A percentile compares a stretch with the other conserved stretches of the same genome.
Evolutionary conservation across 2,113 vertebrate genomes (phyloP).

Genomic region (Echinops telfairi): DNA sequence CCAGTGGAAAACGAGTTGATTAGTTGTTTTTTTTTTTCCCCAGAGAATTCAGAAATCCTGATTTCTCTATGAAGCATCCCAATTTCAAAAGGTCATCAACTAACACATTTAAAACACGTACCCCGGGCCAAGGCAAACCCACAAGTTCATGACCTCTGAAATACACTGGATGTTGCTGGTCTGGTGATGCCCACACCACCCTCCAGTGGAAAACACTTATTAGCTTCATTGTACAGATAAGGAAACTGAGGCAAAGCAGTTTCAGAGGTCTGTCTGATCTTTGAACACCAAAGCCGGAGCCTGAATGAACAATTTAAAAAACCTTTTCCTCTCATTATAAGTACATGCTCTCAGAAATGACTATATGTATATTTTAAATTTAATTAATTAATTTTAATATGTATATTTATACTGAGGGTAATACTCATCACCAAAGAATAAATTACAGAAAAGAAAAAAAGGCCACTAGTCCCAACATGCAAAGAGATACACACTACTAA

Average conservation of each 20-base stretch:
- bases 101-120: background rate
- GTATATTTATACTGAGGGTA: constrained; percentile 1
- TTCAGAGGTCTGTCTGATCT: background rate
- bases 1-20: background rate
- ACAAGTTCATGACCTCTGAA: constrained; percentile 4
- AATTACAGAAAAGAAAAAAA: constrained; percentile 39
- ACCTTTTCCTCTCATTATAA: constrained; percentile 29
- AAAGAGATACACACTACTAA: constrained; percentile 32
- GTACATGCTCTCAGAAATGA: constrained; percentile 54
- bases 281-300: constrained; percentile 32
- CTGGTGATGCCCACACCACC: background rate
- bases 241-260: constrained; percentile 16
- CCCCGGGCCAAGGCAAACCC: background rate
- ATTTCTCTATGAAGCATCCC: constrained; percentile 55
- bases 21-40: background rate
- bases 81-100: constrained; percentile 22
- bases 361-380: background rate
- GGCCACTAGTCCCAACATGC: constrained; percentile 13
- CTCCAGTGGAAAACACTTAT: background rate
- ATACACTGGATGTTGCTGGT: background rate
- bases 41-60: constrained; percentile 44
- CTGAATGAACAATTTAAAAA: constrained; percentile 16
- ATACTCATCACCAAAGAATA: constrained; percentile 52
- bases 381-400: background rate
- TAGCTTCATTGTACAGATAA: constrained; percentile 21